Evolutionary conservation across 1,140 invertebrate species (phyloP).

Genomic region (Streblospio benedicti): DNA sequence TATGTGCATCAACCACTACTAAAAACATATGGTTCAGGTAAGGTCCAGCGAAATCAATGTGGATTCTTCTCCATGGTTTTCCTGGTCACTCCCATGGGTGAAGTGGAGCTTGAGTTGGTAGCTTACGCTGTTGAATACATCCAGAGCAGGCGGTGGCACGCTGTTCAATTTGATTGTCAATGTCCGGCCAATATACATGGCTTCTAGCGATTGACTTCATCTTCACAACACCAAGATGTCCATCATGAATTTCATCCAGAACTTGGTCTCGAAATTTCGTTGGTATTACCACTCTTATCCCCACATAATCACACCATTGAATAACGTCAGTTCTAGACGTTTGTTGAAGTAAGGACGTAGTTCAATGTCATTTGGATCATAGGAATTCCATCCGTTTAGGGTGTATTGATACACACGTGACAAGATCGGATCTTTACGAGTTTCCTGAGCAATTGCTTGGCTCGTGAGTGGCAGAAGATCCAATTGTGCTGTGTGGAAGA

Average conservation of each 20-base stretch:
- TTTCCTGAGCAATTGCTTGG: no score
- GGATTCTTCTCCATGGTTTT: constrained; percentile 7
- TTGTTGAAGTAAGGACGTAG: no score
- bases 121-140: not conserved
- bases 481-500: no score
- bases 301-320: no score
- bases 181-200: not conserved
- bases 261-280: not conserved
- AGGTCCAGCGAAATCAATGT: not conserved
- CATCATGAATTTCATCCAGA: not conserved
- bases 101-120: not conserved
- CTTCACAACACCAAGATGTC: not conserved
- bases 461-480: no score
- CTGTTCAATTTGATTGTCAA: not conserved
- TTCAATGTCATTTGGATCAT: no score
- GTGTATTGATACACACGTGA: no score
- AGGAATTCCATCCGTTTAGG: no score
- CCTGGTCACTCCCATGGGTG: constrained; percentile 6
- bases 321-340: no score
- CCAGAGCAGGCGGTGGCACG: not conserved
- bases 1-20: constrained; percentile 4
- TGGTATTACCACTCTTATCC: not conserved
- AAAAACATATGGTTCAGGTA: constrained; percentile 3
- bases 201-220: constrained; percentile 5
- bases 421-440: no score